Evolutionary conservation across 1,140 invertebrate species (phyloP).

Genomic region (Centruroides vittatus): DNA sequence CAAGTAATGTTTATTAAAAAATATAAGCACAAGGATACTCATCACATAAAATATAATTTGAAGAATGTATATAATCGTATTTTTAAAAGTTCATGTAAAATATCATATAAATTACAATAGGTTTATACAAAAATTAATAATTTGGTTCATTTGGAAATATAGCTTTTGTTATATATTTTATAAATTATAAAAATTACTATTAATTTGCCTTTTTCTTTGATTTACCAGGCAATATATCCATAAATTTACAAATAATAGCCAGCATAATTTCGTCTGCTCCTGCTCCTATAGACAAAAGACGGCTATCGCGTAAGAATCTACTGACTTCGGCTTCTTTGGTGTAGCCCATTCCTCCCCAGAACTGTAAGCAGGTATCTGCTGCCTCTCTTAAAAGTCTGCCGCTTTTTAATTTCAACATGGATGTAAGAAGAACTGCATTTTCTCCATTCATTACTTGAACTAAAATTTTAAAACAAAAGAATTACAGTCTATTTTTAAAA

Average conservation of each 20-base stretch:
- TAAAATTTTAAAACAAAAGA: neutral
- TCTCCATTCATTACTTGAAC: slow-evolving; percentile 29
- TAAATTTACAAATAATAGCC: slow-evolving; percentile 41
- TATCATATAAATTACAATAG: no score
- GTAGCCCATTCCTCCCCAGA: slow-evolving; percentile 47
- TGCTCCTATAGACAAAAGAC: slow-evolving; percentile 40
- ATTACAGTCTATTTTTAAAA: no score
- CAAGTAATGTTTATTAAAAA: no score
- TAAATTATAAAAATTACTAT: no score
- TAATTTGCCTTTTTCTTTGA: neutral
- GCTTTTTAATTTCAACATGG: slow-evolving; percentile 43
- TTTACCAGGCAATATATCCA: slow-evolving; percentile 27
- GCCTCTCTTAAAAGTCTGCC: slow-evolving; percentile 37
- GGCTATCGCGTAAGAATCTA: slow-evolving; percentile 36
- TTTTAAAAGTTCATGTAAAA: no score
- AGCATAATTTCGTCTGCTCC: slow-evolving; percentile 49
- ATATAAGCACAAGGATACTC: no score
- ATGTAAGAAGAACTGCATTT: slow-evolving; percentile 41
- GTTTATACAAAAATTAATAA: no score
- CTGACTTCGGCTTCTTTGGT: slow-evolving; percentile 36
- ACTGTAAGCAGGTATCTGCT: slow-evolving; percentile 43
- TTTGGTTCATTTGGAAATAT: no score
- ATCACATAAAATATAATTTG: no score
- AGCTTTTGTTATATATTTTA: no score
- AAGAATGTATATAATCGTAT: no score